Evolutionary conservation across 2,797 vertebrate genomes (phyloP).

Genomic region (Adelosebastes latens): DNA sequence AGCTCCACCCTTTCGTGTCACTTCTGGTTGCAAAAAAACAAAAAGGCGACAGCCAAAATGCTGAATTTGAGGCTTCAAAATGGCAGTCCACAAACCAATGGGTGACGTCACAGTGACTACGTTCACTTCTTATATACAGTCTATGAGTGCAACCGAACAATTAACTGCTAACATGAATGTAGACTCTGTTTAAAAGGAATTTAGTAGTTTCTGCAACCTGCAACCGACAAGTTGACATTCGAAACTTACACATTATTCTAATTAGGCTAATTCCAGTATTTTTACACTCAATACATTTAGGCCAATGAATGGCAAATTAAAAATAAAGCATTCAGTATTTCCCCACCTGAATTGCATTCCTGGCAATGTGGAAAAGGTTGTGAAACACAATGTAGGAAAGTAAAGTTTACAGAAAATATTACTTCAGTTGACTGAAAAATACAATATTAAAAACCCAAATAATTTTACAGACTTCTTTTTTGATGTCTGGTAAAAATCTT

Average conservation of each 20-base stretch:
- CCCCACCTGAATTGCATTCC: not conserved
- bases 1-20: no score
- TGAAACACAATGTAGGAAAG: not conserved
- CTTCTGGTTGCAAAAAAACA: no score
- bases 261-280: not conserved
- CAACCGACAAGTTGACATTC: not conserved
- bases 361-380: not conserved
- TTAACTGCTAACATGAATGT: not conserved
- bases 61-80: not conserved
- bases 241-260: not conserved
- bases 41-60: not conserved
- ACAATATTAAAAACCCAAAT: not conserved
- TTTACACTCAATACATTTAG: not conserved
- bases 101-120: not conserved
- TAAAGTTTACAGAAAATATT: not conserved
- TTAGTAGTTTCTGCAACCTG: not conserved
- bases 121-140: not conserved
- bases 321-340: not conserved
- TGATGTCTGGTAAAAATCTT: not conserved
- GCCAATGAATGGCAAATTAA: not conserved
- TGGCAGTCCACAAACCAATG: not conserved
- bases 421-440: not conserved
- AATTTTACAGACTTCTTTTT: not conserved
- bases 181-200: not conserved
- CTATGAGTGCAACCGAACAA: not conserved